A percentile compares a stretch with the other conserved stretches of the same genome.
phyloP scores from a whole-genome alignment of 2,113 vertebrate species.

The Caloenas nicobarica region DNA sequence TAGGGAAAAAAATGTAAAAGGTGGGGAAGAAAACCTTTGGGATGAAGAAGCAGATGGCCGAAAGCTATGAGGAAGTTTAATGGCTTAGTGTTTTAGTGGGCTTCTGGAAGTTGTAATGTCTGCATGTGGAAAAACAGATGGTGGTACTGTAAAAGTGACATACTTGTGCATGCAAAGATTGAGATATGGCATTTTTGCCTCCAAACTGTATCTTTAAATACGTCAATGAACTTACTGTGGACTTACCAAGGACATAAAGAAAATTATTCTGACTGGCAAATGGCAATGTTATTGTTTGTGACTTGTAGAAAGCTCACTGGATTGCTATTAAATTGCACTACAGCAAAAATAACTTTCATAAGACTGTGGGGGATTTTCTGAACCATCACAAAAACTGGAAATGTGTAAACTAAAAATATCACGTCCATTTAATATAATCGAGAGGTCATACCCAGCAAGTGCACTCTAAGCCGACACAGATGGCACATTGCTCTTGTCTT shows the following conservation, averaged over 20 bases:
- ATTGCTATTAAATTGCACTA: slow-evolving; percentile 42
- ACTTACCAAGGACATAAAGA: slow-evolving; percentile 51
- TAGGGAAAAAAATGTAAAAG: background rate
- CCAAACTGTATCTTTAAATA: slow-evolving; percentile 25
- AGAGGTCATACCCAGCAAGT: background rate
- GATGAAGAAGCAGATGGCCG: slow-evolving; percentile 26
- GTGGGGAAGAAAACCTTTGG: background rate
- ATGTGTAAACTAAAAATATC: slow-evolving; percentile 27
- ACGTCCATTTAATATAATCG: background rate
- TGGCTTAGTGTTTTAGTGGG: slow-evolving; percentile 48
- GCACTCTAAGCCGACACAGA: background rate
- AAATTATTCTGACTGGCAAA: slow-evolving; percentile 47
- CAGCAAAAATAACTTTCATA: slow-evolving; percentile 12
- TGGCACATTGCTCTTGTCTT: background rate
- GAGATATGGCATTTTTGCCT: slow-evolving; percentile 41
- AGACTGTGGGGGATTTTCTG: slow-evolving; percentile 48
- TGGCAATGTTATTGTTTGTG: background rate
- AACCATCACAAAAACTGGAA: slow-evolving; percentile 48
- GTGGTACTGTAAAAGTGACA: slow-evolving; percentile 39
- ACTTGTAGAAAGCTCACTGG: slow-evolving; percentile 7
- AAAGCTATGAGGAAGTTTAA: slow-evolving; percentile 26
- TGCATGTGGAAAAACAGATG: slow-evolving; percentile 59
- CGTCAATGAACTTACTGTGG: slow-evolving; percentile 35
- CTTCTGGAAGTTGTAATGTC: slow-evolving; percentile 52
- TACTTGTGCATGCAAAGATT: slow-evolving; percentile 10